Base-by-base conservation (phyloP, 2,113 vertebrate genomes). In the Sceloporus tristichus region DNA sequence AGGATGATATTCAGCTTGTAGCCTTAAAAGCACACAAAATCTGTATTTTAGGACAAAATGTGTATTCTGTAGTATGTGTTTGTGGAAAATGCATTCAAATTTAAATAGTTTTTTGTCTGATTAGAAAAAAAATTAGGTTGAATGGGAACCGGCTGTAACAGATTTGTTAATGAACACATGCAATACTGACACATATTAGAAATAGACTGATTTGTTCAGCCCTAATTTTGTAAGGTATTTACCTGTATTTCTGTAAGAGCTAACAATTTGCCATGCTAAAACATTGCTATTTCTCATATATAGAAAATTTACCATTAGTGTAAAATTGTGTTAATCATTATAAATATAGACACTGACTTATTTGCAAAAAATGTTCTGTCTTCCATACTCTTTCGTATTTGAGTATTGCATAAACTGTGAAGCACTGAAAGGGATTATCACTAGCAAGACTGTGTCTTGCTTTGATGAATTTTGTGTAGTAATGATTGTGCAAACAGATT, bases 361-460 rank as follows among this genome's bases (percentile, higher is more conserved):
- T 95, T 95, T 96, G 92, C 86, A 91, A 95, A 96, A 94, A 92
- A 89, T 88, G 93, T 84, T 93, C 90, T 89, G 87, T 93, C 94
- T 94, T 95, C 95, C 94, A 96, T 96, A 95, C 95, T 96, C 94
- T 96, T 96, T 94, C 94, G 93, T 96, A 95, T 95, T 94, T 95
- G 93, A 93, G 94, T 93, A 90, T 95, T 96, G 95, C 96, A 95
- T 95, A 94, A 95, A 95, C 94, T 95, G 92, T 95, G 94, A 94
- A 94, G 92, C 83, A 88, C 88, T 94, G 92, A 94, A 94, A 91
- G 93, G 93, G 93, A 95, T 94, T 95, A 96, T 92, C 90, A 83
- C 84, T 85, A 91, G 90, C 90, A 84, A 85, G 92, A 56, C 88
- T 70, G 29, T 94, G 88, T 93, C 95, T 95, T 93, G 74, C 86